Evolutionary conservation across 2,113 vertebrate species (phyloP).

Genomic region (Epinephelus fuscoguttatus): DNA sequence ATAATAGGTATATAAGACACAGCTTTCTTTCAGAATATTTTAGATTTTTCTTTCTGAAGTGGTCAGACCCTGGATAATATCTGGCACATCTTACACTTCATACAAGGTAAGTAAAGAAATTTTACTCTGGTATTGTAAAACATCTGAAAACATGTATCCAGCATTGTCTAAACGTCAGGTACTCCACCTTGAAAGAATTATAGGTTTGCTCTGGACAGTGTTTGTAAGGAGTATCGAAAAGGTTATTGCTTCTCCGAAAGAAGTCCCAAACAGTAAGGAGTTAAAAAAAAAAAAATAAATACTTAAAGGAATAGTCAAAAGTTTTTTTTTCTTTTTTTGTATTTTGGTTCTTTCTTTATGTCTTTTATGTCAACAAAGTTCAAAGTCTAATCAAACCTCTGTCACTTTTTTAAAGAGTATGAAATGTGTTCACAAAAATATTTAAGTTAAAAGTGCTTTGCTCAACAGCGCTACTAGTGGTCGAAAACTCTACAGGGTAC

Average conservation of each 20-base stretch:
- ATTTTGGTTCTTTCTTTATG: neutral
- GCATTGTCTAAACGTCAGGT: neutral
- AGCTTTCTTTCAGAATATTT: neutral
- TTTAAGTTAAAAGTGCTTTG: neutral
- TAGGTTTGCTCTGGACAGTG: neutral
- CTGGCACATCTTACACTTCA: neutral
- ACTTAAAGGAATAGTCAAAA: no score
- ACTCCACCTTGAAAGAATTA: neutral
- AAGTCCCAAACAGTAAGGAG: no score
- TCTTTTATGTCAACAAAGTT: neutral
- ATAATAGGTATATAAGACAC: neutral
- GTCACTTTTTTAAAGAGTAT: neutral
- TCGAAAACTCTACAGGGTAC: neutral
- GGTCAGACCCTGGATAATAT: neutral
- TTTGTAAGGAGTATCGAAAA: no score
- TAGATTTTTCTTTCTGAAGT: neutral
- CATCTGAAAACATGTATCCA: neutral
- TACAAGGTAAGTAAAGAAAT: neutral
- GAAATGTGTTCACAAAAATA: neutral
- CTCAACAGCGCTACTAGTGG: no score
- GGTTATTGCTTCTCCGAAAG: no score
- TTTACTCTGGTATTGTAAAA: neutral
- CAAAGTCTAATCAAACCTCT: no score
- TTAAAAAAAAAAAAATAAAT: no score
- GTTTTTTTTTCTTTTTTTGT: no score